phyloP scores from a whole-genome alignment of 2,888 invertebrate species.

The Phyllotreta cruciferae region DNA sequence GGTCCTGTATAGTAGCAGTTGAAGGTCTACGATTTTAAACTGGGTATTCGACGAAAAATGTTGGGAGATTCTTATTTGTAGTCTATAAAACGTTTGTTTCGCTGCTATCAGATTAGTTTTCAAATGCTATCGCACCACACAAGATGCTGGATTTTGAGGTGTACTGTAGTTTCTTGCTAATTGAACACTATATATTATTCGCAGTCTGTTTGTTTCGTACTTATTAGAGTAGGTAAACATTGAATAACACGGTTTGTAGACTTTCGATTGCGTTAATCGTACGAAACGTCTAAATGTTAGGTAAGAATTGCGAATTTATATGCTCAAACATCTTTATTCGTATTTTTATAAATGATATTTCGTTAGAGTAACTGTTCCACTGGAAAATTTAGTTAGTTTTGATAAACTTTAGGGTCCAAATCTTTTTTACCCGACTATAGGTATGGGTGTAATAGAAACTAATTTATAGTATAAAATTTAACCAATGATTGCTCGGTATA shows the following conservation, averaged over 20 bases:
- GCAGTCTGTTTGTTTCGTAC: no score
- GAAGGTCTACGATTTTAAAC: slow-evolving; percentile 1
- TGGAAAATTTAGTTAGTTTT: slow-evolving; percentile 36
- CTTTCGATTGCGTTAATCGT: no score
- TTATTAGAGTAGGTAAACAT: no score
- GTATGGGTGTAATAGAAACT: slow-evolving; percentile 36
- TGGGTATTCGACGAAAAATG: no score
- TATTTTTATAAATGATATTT: slow-evolving; percentile 35
- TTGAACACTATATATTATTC: no score
- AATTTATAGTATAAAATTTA: slow-evolving; percentile 32
- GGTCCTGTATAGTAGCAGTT: slow-evolving; percentile 19
- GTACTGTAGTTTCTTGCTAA: no score
- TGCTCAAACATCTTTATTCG: slow-evolving; percentile 36
- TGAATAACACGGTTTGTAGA: no score
- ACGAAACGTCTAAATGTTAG: slow-evolving; percentile 22
- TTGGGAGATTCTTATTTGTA: no score
- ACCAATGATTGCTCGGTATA: slow-evolving; percentile 24
- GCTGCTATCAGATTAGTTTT: no score
- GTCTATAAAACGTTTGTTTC: no score
- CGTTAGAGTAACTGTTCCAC: slow-evolving; percentile 26
- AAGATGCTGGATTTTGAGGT: no score
- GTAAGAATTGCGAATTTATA: slow-evolving; percentile 27
- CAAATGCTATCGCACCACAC: background rate
- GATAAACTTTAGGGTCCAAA: slow-evolving; percentile 36
- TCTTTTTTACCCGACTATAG: slow-evolving; percentile 40